Conservation (phyloP, 2,888 invertebrate species). For the Pemphredon lugubris region DNA sequence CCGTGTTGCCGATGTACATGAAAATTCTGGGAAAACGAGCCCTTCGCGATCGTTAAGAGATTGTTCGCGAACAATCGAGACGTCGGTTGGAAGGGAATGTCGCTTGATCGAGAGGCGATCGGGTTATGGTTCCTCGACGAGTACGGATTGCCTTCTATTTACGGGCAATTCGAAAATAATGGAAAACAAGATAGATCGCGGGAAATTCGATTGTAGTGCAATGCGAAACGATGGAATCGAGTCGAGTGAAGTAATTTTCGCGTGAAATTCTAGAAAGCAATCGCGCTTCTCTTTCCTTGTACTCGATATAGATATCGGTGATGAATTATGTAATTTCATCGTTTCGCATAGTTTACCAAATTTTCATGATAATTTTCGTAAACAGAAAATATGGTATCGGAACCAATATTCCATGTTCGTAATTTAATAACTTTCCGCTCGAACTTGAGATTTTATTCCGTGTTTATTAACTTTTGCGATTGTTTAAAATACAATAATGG, state of each 20-base stretch:
- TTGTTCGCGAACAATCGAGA: slow-evolving; percentile 20
- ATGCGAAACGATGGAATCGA: not conserved
- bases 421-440: too few relatives aligned
- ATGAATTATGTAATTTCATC: too few relatives aligned
- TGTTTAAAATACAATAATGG: too few relatives aligned
- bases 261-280: too few relatives aligned
- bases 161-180: slow-evolving; percentile 1
- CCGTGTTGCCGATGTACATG: slow-evolving; percentile 15
- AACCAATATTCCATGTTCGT: too few relatives aligned
- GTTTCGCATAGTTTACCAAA: too few relatives aligned
- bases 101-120: slow-evolving; percentile 9
- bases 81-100: not conserved
- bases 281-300: too few relatives aligned
- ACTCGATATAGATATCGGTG: too few relatives aligned
- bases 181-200: not conserved
- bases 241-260: not conserved
- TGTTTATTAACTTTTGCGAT: too few relatives aligned
- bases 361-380: too few relatives aligned
- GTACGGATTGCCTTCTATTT: slow-evolving; percentile 3
- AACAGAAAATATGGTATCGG: too few relatives aligned
- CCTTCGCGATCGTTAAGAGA: slow-evolving; percentile 24
- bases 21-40: slow-evolving; percentile 16
- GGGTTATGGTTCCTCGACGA: slow-evolving; percentile 18
- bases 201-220: slow-evolving; percentile 2
- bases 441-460: too few relatives aligned